These are phyloP conservation scores for Acestrorhynchus altus DNA, from an alignment of 2,797 vertebrate genomes.

Conservation along the genomic window DNA sequence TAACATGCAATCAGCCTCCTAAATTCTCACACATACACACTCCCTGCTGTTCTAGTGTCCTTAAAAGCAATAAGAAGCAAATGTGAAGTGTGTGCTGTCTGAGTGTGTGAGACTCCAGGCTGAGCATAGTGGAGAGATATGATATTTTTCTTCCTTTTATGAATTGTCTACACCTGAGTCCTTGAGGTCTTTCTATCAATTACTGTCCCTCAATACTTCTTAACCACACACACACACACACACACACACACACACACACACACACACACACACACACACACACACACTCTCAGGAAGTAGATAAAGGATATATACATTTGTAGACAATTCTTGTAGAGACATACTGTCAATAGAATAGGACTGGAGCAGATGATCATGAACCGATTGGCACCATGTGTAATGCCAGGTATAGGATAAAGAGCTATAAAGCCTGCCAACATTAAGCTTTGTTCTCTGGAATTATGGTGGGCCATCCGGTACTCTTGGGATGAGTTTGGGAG, in stretches of 20 bases:
- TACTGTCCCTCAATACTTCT: background rate
- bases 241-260: constrained; percentile 17
- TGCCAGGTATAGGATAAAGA: too few relatives aligned
- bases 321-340: too few relatives aligned
- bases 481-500: too few relatives aligned
- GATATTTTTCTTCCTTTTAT: background rate
- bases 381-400: too few relatives aligned
- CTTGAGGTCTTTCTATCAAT: constrained; percentile 1
- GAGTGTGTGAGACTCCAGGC: background rate
- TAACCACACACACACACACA: background rate
- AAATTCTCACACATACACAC: constrained; percentile 12
- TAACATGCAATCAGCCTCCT: background rate
- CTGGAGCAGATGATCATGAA: too few relatives aligned
- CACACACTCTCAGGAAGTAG: background rate
- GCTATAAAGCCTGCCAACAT: too few relatives aligned
- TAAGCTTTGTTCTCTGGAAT: too few relatives aligned
- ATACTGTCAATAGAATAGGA: too few relatives aligned
- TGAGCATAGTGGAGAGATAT: background rate
- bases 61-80: background rate
- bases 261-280: constrained; percentile 13
- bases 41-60: background rate
- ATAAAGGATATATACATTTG: too few relatives aligned
- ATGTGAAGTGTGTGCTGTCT: background rate
- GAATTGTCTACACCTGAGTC: background rate
- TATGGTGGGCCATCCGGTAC: too few relatives aligned